Conservation (phyloP, 2,797 vertebrate species). For the Arnoldichthys spilopterus region DNA sequence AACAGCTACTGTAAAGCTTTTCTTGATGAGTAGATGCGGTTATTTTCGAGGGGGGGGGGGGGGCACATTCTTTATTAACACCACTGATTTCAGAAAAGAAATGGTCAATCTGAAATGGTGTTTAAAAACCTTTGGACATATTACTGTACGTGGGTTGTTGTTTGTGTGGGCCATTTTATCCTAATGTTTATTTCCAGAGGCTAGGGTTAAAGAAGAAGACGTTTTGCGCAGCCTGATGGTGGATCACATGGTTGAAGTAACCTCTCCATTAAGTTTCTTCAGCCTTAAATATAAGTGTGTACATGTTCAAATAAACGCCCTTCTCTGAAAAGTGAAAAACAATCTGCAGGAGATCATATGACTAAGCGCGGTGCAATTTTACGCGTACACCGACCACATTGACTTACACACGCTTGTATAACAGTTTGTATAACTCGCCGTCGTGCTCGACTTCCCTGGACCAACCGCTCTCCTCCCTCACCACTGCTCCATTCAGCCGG, state of each 20-base stretch:
- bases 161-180: not conserved
- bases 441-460: constrained; percentile 55
- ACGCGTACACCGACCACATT: constrained; percentile 57
- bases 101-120: too few species aligned
- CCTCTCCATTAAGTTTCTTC: not conserved
- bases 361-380: not conserved
- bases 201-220: not conserved
- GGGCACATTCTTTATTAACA: not conserved
- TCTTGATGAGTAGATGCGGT: too few species aligned
- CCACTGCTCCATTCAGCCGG: constrained; percentile 66
- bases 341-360: not conserved
- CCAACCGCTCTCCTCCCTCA: constrained; percentile 66
- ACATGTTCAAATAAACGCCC: not conserved
- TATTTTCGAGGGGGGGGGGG: too few species aligned
- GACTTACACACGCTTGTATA: constrained; percentile 78
- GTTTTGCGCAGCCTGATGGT: not conserved
- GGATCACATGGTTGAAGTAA: not conserved
- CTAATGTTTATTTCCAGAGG: not conserved
- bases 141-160: not conserved
- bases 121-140: not conserved
- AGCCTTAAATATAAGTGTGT: too few species aligned
- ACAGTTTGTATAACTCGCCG: constrained; percentile 80
- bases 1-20: too few species aligned
- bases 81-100: not conserved
- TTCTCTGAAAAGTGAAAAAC: not conserved